Evolutionary conservation across 2,888 invertebrate genomes (phyloP), one percentile per base, ranked within the genome.

Genomic region (Archips xylosteana): DNA sequence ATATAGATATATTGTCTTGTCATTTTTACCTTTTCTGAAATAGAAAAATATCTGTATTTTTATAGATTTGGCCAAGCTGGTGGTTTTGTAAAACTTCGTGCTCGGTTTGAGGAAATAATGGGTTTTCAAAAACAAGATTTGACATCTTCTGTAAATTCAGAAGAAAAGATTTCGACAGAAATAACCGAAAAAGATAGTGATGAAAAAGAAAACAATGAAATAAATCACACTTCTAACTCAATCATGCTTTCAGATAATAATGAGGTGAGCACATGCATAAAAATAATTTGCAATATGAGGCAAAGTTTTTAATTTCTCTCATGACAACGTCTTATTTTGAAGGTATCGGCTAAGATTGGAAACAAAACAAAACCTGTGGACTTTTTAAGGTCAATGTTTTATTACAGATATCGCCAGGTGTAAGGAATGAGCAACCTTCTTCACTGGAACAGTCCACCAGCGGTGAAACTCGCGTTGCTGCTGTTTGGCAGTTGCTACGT

Each of bases 31-130:
- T 36, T 36, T 36, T 36, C 36, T 36, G 39, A 39, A 39, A 39
- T 39, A 6, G 45, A 45, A n/a, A 2, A 60, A 60, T n/a, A 12
- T 3, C 9, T 49, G 9, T 67, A 39, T 85, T 85, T 85, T 61
- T 45, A 3, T 79, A 96, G 97, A 85, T 99, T 99, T 93, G 99
- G 99, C 13, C 96, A 96, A 86, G 94, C 97, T 75, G 97, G 97
- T 74, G 99, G 99, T 74, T 99, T 99, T 91, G 96, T 98, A 83
- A 97, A 97, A 86, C 92, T 98, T 76, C 93, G 97, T 71, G 97
- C 98, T 83, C 95, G 98, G 80, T 98, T 98, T 92, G 97, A 97
- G 90, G 95, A 95, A 80, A 97, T 97, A 63, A 94, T 96, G 84
- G 95, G 95, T 51, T 92, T 95, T 81, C 88, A 95, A 78, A 95